Evolutionary conservation across 2,797 vertebrate genomes (phyloP), one percentile per base, ranked within the genome.

Genomic region (Apogon hyalosoma): DNA sequence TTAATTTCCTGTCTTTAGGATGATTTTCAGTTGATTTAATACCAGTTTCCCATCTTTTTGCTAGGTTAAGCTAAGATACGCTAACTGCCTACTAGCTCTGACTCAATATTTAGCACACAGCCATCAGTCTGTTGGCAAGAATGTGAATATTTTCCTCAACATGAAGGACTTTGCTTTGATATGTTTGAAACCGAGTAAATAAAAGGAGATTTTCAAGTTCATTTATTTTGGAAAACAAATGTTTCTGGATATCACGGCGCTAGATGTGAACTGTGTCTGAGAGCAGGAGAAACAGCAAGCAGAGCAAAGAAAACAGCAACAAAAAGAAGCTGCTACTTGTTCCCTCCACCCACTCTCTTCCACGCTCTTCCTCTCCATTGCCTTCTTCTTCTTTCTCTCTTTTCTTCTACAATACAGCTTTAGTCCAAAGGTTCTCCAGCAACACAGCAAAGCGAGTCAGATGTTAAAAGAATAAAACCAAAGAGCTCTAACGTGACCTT

Each of bases 401-500:
- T 24, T 24, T 86, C 74, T 71, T 80, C 66, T 83, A 89, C 90
- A 87, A 89, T 90, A 91, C 90, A 95, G 93, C 94, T 95, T 93
- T 84, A 94, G 85, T 91, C 94, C 94, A 94, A 94, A 94, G 93
- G 89, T 89, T 88, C 85, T 90, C 70, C 88, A 91, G 80, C 86
- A 83, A 86, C 85, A 88, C 84, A 88, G 81, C 86, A 93, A 93
- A 90, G 86, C 59, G 71, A 84, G 88, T 92, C 89, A 87, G 88
- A 90, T 63, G 76, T 84, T 91, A 24, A 90, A 90, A 92, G 90
- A 91, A 83, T 89, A 86, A 94, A 94, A 94, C 93, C 94, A 95
- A 95, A 95, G 93, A 95, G 81, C 84, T 92, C 83, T 79, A 91
- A 89, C 83, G 85, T 92, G 84, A 90, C 85, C 82, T 91, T 90